Percentiles rank a stretch among this genome's conserved stretches.
Evolutionary conservation across 2,113 vertebrate genomes (phyloP).

Genomic region (Erythrocercus mccallii): DNA sequence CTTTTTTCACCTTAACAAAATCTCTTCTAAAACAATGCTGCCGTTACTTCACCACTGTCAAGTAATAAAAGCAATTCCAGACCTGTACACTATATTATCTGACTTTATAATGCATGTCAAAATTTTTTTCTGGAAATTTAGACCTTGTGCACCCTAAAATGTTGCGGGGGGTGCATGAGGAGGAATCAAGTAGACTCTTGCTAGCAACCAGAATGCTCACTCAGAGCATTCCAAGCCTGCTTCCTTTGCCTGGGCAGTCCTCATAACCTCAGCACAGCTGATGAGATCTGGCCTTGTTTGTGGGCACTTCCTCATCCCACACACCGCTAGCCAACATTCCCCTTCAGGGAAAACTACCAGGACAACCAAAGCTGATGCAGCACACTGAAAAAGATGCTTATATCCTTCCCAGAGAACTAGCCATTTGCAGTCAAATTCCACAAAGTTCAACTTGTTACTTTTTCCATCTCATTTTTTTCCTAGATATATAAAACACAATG

Average conservation of each 20-base stretch:
- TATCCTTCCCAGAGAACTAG: not conserved
- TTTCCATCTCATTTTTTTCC: not conserved
- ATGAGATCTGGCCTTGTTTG: not conserved
- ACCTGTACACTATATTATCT: not conserved
- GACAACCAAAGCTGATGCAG: not conserved
- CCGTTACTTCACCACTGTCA: not conserved
- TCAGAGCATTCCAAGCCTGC: not conserved
- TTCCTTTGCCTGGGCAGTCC: not conserved
- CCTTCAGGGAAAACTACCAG: not conserved
- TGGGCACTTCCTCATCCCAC: not conserved
- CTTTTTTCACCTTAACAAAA: not conserved
- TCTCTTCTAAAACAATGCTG: not conserved
- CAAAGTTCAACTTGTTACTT: not conserved
- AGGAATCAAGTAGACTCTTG: not conserved
- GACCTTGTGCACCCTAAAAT: not conserved
- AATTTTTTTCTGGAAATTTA: not conserved
- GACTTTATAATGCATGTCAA: not conserved
- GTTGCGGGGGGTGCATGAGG: not conserved
- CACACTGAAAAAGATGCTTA: not conserved
- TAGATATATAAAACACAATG: not conserved
- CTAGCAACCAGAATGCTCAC: not conserved
- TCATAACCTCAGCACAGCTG: not conserved
- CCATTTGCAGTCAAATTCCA: not conserved
- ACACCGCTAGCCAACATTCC: not conserved
- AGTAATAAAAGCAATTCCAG: not conserved